Evolutionary conservation across 1,140 invertebrate species (phyloP).

Genomic region (Megathymus violae): DNA sequence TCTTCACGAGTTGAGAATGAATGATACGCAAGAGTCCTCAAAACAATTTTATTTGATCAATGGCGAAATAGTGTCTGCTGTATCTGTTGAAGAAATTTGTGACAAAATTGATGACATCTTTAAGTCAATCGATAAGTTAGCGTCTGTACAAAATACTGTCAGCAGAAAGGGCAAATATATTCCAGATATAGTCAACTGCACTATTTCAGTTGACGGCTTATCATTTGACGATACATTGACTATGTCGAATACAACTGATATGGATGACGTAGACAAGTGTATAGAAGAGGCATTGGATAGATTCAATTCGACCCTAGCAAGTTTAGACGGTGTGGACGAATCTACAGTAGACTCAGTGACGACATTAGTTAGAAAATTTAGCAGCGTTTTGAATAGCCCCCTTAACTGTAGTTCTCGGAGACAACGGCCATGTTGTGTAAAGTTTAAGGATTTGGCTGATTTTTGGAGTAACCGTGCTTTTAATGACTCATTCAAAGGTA

Average conservation of each 20-base stretch:
- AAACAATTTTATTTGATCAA: constrained; percentile 59
- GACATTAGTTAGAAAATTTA: constrained; percentile 65
- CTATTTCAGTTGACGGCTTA: constrained; percentile 58
- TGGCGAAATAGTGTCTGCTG: constrained; percentile 63
- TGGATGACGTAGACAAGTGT: constrained; percentile 55
- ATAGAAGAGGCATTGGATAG: constrained; percentile 69
- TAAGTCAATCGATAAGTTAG: constrained; percentile 67
- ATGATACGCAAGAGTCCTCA: constrained; percentile 42
- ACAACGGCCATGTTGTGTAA: constrained; percentile 55
- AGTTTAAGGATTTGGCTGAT: constrained; percentile 65
- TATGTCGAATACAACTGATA: constrained; percentile 35
- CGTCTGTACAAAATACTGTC: constrained; percentile 54
- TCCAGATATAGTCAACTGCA: constrained; percentile 62
- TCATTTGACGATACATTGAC: constrained; percentile 66
- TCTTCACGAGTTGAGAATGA: constrained; percentile 51
- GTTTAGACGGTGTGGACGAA: constrained; percentile 47
- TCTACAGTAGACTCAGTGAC: constrained; percentile 62
- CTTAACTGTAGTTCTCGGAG: constrained; percentile 54
- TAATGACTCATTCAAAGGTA: constrained; percentile 30
- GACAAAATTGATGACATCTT: constrained; percentile 69
- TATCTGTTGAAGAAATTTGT: constrained; percentile 69
- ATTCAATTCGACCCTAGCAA: constrained; percentile 49
- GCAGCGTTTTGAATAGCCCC: constrained; percentile 55
- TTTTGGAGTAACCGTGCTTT: constrained; percentile 65
- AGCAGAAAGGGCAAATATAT: constrained; percentile 42